phyloP scores from a whole-genome alignment of 2,888 invertebrate species.

The Conistra vaccinii region DNA sequence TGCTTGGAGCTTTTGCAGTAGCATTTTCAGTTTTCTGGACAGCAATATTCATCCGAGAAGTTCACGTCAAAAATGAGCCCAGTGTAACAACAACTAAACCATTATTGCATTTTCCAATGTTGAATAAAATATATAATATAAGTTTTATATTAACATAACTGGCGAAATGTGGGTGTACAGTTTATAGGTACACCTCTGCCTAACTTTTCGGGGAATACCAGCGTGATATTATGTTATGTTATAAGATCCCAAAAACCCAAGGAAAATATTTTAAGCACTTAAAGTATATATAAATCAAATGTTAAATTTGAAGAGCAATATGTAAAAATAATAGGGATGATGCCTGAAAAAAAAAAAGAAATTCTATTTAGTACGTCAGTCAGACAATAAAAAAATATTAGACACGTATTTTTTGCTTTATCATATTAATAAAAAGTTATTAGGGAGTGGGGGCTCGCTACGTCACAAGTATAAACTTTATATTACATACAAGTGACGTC shows the following conservation, averaged over 20 bases:
- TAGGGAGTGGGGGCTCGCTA: no score
- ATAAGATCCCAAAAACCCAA: neutral
- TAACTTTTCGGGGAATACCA: neutral
- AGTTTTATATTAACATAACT: neutral
- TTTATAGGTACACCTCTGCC: neutral
- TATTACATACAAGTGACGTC: no score
- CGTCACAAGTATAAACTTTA: no score
- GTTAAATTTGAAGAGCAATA: neutral
- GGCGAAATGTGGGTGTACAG: neutral
- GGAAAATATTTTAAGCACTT: neutral
- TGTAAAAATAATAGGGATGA: neutral
- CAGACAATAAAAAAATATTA: no score
- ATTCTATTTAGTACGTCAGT: no score
- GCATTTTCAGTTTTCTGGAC: slow-evolving; percentile 46
- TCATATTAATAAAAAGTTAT: no score
- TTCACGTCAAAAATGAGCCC: neutral
- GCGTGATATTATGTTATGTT: neutral
- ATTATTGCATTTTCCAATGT: slow-evolving; percentile 32
- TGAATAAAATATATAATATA: slow-evolving; percentile 14
- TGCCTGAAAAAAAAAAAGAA: no score
- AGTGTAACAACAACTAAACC: slow-evolving; percentile 17
- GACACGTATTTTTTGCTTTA: no score
- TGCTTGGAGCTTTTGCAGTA: slow-evolving; percentile 40
- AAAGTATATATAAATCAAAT: neutral
- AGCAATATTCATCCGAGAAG: slow-evolving; percentile 9